These are phyloP conservation scores for Ctenodactylus gundi DNA, from an alignment of 2,113 vertebrate genomes.

Conservation along the genomic window DNA sequence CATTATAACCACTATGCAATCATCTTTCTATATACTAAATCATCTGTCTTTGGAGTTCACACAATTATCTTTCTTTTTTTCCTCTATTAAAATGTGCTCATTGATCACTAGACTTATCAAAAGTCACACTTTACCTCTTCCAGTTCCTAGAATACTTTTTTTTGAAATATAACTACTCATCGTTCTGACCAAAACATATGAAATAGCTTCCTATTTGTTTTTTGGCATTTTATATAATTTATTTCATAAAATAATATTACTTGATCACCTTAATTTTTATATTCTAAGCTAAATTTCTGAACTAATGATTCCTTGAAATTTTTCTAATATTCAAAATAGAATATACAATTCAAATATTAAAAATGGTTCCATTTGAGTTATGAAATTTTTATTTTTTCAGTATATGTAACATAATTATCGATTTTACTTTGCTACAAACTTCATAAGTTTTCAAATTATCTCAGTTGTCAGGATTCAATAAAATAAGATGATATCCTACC, in stretches of 20 bases:
- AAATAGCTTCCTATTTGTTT: accelerated
- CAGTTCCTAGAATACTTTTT: neutral
- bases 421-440: neutral
- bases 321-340: neutral
- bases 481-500: neutral
- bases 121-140: accelerated
- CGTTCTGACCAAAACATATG: neutral
- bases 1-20: neutral
- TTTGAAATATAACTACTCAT: neutral
- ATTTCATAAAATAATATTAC: neutral
- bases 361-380: neutral
- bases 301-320: neutral
- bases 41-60: neutral
- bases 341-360: neutral
- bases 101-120: neutral
- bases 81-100: neutral
- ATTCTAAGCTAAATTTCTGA: neutral
- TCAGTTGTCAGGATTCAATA: neutral
- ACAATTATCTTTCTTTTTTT: neutral
- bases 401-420: neutral
- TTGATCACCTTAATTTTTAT: neutral
- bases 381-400: neutral
- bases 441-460: neutral
- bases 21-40: neutral
- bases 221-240: neutral